Conservation (phyloP, 2,797 vertebrate genomes). For the Acipenser transmontanus region DNA sequence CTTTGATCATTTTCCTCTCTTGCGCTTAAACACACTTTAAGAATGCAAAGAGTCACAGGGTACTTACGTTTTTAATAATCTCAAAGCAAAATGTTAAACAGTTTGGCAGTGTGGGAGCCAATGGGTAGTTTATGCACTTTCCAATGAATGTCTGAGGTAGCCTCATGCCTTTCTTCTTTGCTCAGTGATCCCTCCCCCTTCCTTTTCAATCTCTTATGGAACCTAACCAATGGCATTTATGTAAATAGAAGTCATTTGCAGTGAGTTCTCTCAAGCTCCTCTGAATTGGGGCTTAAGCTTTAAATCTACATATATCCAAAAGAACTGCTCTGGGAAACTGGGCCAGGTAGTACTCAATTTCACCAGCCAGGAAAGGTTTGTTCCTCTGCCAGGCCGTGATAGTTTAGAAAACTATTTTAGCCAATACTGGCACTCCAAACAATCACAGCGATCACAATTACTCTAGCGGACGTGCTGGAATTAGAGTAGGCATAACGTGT, state of each 20-base stretch:
- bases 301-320: constrained; percentile 45
- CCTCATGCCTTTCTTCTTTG: constrained; percentile 66
- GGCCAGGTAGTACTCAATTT: constrained; percentile 44
- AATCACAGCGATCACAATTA: constrained; percentile 47
- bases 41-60: constrained; percentile 69
- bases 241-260: constrained; percentile 29
- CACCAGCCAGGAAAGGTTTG: constrained; percentile 28
- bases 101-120: constrained; percentile 66
- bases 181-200: constrained; percentile 53
- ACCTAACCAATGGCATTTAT: constrained; percentile 60
- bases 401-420: constrained; percentile 33
- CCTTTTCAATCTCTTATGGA: constrained; percentile 58
- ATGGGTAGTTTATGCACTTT: constrained; percentile 60
- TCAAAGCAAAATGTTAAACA: constrained; percentile 73
- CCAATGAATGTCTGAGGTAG: constrained; percentile 58
- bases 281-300: constrained; percentile 28
- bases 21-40: constrained; percentile 62
- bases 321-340: constrained; percentile 46
- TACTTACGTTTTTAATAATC: constrained; percentile 69
- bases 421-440: constrained; percentile 40
- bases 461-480: constrained; percentile 50
- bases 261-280: constrained; percentile 33
- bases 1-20: constrained; percentile 21
- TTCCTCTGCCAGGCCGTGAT: constrained; percentile 45
- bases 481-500: constrained; percentile 58